phyloP scores from a whole-genome alignment of 2,888 invertebrate species.

The Arrhopalites spinosus region DNA sequence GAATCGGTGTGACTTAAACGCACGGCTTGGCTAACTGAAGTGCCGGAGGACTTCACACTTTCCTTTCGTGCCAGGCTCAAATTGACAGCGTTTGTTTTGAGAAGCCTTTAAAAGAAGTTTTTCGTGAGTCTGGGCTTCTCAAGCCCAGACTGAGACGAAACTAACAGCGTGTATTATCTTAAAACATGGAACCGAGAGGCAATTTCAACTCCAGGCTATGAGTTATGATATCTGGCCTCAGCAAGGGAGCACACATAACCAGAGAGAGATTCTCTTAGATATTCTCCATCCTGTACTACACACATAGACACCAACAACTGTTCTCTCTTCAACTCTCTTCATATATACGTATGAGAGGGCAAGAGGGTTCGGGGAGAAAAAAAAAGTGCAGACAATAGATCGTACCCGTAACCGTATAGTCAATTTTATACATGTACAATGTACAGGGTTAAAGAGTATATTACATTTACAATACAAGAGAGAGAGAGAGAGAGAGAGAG shows the following conservation, averaged over 20 bases:
- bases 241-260: not conserved
- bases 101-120: constrained; percentile 24
- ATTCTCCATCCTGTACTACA: not conserved
- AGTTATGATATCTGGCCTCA: constrained; percentile 10
- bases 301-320: not conserved
- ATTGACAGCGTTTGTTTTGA: constrained; percentile 42
- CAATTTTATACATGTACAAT: not conserved
- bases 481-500: constrained; percentile 4
- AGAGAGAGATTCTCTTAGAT: not conserved
- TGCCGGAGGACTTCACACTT: constrained; percentile 41
- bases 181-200: not conserved
- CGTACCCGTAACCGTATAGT: not conserved
- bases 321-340: too few relatives aligned
- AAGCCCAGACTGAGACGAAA: not conserved
- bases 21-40: constrained; percentile 14
- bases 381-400: not conserved
- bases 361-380: not conserved
- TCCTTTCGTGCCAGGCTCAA: constrained; percentile 37
- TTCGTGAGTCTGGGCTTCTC: constrained; percentile 13
- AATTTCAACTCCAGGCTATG: constrained; percentile 13
- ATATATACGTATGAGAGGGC: not conserved
- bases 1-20: constrained; percentile 16
- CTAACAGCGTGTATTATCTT: not conserved
- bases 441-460: not conserved
- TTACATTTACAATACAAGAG: too few relatives aligned